These are phyloP conservation scores for Odontomachus brunneus DNA, from an alignment of 1,140 invertebrate species.

Conservation along the genomic window DNA sequence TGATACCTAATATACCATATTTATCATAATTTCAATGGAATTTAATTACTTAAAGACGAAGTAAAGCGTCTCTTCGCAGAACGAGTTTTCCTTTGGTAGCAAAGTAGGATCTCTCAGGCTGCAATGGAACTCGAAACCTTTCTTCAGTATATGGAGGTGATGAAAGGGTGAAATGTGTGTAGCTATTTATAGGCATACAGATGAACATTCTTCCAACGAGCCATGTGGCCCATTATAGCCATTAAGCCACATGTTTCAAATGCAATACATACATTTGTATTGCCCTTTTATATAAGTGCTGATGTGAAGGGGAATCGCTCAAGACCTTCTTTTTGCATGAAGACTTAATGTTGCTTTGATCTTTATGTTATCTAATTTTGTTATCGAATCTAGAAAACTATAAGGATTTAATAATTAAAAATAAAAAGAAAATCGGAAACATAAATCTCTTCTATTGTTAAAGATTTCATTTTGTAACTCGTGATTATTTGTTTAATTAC, in stretches of 20 bases:
- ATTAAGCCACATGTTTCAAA: conserved; percentile 65
- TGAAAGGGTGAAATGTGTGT: conserved; percentile 54
- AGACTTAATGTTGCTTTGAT: neutral
- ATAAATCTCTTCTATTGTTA: too few species aligned
- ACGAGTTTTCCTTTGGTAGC: neutral
- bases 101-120: neutral
- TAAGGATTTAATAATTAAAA: too few species aligned
- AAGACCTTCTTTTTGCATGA: neutral
- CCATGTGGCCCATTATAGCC: conserved; percentile 70
- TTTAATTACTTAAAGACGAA: neutral
- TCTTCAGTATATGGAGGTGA: conserved; percentile 24
- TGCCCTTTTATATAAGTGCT: conserved; percentile 39
- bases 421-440: too few species aligned
- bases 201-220: conserved; percentile 59
- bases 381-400: neutral
- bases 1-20: neutral
- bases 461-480: too few species aligned
- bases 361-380: neutral
- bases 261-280: conserved; percentile 34
- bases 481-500: too few species aligned
- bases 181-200: conserved; percentile 71
- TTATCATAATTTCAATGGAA: neutral
- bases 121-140: neutral
- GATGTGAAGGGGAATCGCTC: neutral
- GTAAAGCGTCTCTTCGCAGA: neutral